phyloP scores from a whole-genome alignment of 1,140 invertebrate species.

The Pseudomyrmex sp. region DNA sequence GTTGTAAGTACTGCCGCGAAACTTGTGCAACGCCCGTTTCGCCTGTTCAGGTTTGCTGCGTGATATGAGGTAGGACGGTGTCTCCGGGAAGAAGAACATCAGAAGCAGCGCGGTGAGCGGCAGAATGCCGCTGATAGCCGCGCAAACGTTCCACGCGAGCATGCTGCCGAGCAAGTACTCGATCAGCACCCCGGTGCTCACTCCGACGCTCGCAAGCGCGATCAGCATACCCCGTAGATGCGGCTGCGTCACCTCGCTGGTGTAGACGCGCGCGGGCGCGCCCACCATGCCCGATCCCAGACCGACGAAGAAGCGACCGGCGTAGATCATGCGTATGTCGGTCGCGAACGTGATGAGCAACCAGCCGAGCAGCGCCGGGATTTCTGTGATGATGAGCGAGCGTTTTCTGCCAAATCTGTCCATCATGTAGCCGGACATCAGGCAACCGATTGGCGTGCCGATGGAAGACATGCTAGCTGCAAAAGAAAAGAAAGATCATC shows the following conservation, averaged over 20 bases:
- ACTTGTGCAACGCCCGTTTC: conserved; percentile 86
- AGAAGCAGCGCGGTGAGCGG: conserved; percentile 86
- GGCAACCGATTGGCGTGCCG: conserved; percentile 90
- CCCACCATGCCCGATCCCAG: conserved; percentile 90
- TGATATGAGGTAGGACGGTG: conserved; percentile 89
- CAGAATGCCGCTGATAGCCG: conserved; percentile 86
- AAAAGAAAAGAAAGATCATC: conserved; percentile 66
- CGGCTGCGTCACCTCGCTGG: conserved; percentile 89
- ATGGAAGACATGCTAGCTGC: conserved; percentile 90
- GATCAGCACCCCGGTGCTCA: conserved; percentile 87
- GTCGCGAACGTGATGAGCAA: conserved; percentile 87
- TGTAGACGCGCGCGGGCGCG: conserved; percentile 89
- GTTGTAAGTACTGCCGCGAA: conserved; percentile 88
- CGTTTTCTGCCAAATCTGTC: conserved; percentile 88
- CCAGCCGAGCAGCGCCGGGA: conserved; percentile 90
- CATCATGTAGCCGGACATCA: conserved; percentile 90
- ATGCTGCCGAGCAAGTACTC: conserved; percentile 88
- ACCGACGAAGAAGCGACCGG: conserved; percentile 87
- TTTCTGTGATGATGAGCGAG: conserved; percentile 89
- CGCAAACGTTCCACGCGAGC: conserved; percentile 87
- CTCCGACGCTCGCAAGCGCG: conserved; percentile 88
- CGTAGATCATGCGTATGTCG: conserved; percentile 88
- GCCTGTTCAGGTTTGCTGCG: conserved; percentile 88
- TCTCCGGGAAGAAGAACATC: conserved; percentile 89
- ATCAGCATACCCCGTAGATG: conserved; percentile 89